phyloP scores from a whole-genome alignment of 2,888 invertebrate species.

The Stratiomys singularior region DNA sequence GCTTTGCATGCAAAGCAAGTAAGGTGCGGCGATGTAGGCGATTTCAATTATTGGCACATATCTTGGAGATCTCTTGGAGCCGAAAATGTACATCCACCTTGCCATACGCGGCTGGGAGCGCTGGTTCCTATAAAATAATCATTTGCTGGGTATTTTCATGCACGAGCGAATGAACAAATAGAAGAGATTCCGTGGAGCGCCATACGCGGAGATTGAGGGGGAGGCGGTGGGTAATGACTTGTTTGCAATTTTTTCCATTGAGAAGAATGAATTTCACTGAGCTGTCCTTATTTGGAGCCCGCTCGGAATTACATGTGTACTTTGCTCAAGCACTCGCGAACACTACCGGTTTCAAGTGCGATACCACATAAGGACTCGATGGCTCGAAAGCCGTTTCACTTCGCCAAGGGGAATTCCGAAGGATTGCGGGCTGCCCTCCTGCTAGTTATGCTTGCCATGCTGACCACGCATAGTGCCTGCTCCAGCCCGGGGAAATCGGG shows the following conservation, averaged over 20 bases:
- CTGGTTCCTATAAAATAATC: not conserved
- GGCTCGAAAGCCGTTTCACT: not conserved
- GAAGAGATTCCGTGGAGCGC: not conserved
- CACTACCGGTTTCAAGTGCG: not conserved
- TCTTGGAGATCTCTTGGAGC: not conserved
- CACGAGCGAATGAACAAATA: not conserved
- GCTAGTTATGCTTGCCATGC: too few species aligned
- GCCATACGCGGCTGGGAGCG: not conserved
- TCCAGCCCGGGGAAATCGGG: too few species aligned
- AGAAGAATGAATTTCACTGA: not conserved
- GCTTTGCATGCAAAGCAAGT: not conserved
- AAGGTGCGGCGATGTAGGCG: slow-evolving; percentile 6
- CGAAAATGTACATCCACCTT: slow-evolving; percentile 8
- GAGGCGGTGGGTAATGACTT: not conserved
- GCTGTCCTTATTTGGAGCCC: not conserved
- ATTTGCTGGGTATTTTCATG: not conserved
- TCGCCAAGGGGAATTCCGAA: too few species aligned
- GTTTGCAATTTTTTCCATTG: not conserved
- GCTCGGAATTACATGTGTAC: not conserved
- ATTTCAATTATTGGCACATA: slow-evolving; percentile 1
- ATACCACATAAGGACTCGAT: not conserved
- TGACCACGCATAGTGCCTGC: too few species aligned
- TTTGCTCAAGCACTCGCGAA: not conserved
- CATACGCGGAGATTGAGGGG: not conserved
- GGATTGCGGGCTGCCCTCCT: too few species aligned